These are phyloP conservation scores for Cordilura impudica DNA, from an alignment of 2,888 invertebrate genomes.

Conservation along the genomic window DNA sequence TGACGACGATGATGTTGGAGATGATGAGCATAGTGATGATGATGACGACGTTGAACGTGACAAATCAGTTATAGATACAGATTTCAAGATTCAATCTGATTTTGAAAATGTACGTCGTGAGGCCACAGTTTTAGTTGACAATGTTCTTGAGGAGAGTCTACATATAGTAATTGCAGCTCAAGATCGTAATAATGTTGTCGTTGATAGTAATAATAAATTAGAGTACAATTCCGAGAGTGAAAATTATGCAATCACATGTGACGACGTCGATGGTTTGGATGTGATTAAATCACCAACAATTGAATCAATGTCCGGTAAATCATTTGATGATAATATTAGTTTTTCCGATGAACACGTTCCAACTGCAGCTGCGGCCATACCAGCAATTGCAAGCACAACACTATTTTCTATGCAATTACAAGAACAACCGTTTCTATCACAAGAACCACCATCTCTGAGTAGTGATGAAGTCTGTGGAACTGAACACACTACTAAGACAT, in stretches of 20 bases:
- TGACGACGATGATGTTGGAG: conserved; percentile 58
- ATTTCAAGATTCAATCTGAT: conserved; percentile 45
- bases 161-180: conserved; percentile 73
- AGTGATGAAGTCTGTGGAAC: conserved; percentile 18
- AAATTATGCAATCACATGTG: conserved; percentile 77
- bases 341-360: conserved; percentile 72
- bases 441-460: conserved; percentile 25
- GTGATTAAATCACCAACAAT: conserved; percentile 77
- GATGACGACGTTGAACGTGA: conserved; percentile 64
- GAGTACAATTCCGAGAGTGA: conserved; percentile 77
- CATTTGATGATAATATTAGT: conserved; percentile 77
- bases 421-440: conserved; percentile 23
- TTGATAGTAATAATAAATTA: conserved; percentile 52
- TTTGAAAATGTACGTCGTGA: conserved; percentile 71
- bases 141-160: conserved; percentile 76
- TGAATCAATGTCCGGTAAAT: conserved; percentile 77
- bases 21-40: conserved; percentile 64
- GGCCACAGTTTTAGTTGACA: conserved; percentile 76
- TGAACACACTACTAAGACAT: conserved; percentile 11
- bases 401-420: conserved; percentile 5
- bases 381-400: conserved; percentile 53
- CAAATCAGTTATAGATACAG: conserved; percentile 58
- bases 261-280: conserved; percentile 75
- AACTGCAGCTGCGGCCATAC: conserved; percentile 57
- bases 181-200: conserved; percentile 36